Base-by-base conservation (phyloP, 2,888 invertebrate genomes). In the Drosophila kanekoi region DNA sequence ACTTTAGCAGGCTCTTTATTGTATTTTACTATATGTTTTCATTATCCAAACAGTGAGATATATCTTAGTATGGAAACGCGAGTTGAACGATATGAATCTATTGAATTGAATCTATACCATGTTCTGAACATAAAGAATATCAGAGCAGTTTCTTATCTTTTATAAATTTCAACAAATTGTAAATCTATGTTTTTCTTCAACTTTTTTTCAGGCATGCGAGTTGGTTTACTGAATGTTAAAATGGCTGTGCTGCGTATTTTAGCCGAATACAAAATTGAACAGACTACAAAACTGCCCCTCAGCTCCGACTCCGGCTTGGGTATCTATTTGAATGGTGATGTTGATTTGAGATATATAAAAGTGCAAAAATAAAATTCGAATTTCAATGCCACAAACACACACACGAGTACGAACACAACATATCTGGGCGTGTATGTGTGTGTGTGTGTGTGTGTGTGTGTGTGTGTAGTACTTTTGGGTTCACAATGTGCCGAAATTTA, bases 401-500 rank as follows among this genome's bases (percentile, higher is more conserved):
- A 41, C 35, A 16, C n/a, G 23, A 4, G 11, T 3, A 16, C 28
- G 32, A 28, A 13, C 33, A 14, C 28, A 37, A 58, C 51, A 49
- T 37, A 20, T 68, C 32, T 48, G 51, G 57, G 68, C 47, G 37
- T 60, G 51, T 20, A 38, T 49, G 47, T 43, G 41, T 49, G 56
- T 54, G 51, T 47, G 60, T 53, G 54, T 58, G 66, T 45, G 33
- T 68, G 47, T 68, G 51, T 28, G 38, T 47, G 43, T 48, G 44
- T 52, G 58, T 63, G 48, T 40, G 61, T 56, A 62, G 73, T 73
- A 67, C 73, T 66, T 78, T 69, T 65, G 77, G 71, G 71, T 71
- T 40, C 69, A 72, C 48, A 68, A 73, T 75, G 77, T 73, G 67
- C 53, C 61, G 52, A 87, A 85, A 85, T 85, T 85, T 86, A 85